phyloP scores from a whole-genome alignment of 1,140 invertebrate genomes.

The Drosophila suzukii region DNA sequence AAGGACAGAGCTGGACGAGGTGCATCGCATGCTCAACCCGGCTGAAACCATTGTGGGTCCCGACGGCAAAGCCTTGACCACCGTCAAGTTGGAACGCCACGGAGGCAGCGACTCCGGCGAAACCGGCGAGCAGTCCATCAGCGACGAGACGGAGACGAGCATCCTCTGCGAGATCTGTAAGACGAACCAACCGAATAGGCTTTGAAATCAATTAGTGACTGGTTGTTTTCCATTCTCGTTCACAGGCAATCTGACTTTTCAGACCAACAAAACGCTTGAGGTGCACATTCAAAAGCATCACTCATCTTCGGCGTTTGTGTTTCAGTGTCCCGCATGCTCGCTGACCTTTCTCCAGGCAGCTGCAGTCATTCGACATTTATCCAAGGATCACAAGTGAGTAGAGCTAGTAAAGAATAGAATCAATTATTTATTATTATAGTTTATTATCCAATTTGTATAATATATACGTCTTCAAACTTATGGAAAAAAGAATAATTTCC shows the following conservation, averaged over 20 bases:
- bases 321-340: slow-evolving; percentile 89
- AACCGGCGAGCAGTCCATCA: slow-evolving; percentile 58
- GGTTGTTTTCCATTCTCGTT: slow-evolving; percentile 11
- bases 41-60: slow-evolving; percentile 86
- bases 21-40: slow-evolving; percentile 68
- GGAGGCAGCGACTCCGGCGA: slow-evolving; percentile 73
- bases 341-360: slow-evolving; percentile 89
- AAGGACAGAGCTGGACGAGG: slow-evolving; percentile 73
- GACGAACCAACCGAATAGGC: slow-evolving; percentile 24
- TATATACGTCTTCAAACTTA: too few species aligned
- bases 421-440: not conserved
- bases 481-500: too few species aligned
- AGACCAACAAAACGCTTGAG: slow-evolving; percentile 89
- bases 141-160: slow-evolving; percentile 65
- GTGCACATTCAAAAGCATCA: slow-evolving; percentile 89
- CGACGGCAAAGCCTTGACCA: slow-evolving; percentile 86
- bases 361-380: slow-evolving; percentile 90
- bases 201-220: slow-evolving; percentile 18
- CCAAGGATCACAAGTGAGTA: slow-evolving; percentile 88
- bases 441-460: too few species aligned
- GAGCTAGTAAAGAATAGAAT: not conserved
- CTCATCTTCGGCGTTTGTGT: slow-evolving; percentile 87
- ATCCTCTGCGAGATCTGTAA: slow-evolving; percentile 75
- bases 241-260: slow-evolving; percentile 88
- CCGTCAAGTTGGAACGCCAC: slow-evolving; percentile 61